Conservation (phyloP, 2,888 invertebrate species). For the Lysandra coridon region DNA sequence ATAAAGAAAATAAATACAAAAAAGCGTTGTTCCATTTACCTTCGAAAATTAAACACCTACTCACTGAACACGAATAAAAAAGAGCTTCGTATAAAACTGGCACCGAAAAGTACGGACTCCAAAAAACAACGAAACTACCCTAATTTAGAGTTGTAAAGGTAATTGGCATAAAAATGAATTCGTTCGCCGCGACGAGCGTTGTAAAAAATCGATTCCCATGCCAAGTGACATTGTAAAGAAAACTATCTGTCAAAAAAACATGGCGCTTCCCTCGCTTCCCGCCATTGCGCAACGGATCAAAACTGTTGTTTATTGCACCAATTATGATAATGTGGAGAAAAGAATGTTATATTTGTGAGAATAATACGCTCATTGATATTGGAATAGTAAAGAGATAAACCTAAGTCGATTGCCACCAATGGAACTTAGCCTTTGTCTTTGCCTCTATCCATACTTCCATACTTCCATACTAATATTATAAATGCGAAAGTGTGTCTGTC, state of each 20-base stretch:
- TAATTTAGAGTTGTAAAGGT: constrained; percentile 42
- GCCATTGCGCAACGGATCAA: constrained; percentile 37
- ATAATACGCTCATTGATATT: constrained; percentile 4
- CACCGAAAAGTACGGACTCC: constrained; percentile 9
- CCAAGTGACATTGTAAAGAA: constrained; percentile 38
- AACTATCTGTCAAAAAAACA: constrained; percentile 32
- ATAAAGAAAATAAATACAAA: not conserved
- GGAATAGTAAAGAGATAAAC: not conserved
- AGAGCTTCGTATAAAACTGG: constrained; percentile 6
- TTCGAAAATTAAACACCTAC: constrained; percentile 14
- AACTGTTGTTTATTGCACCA: constrained; percentile 33
- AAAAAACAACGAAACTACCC: constrained; percentile 29
- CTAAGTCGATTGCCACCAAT: not conserved
- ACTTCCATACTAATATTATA: no score
- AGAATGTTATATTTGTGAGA: constrained; percentile 2
- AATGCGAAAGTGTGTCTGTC: no score
- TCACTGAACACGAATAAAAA: not conserved
- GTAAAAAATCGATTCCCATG: constrained; percentile 40
- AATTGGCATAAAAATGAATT: constrained; percentile 36
- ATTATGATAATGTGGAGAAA: constrained; percentile 14
- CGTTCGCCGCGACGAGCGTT: constrained; percentile 37
- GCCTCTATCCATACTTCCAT: no score
- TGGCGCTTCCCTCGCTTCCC: constrained; percentile 36
- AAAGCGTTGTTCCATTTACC: not conserved
- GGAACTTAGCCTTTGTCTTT: no score